phyloP scores from a whole-genome alignment of 2,113 vertebrate species.

The Dissostichus mawsoni region DNA sequence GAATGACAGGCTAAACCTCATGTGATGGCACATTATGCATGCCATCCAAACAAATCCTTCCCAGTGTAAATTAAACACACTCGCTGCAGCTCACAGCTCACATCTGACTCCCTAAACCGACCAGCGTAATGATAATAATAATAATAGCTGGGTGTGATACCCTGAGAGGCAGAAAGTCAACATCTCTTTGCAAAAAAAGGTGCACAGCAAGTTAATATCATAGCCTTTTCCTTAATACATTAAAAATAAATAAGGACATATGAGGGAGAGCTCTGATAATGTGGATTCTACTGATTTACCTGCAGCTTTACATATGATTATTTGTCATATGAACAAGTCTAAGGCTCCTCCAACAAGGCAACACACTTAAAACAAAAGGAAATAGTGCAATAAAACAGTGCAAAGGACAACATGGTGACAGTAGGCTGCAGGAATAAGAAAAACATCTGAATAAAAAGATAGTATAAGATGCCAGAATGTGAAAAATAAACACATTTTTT shows the following conservation, averaged over 20 bases:
- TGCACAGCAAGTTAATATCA: slow-evolving; percentile 15
- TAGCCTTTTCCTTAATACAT: background rate
- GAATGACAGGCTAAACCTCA: slow-evolving; percentile 73
- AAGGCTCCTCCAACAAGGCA: too few species aligned
- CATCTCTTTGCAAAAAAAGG: slow-evolving; percentile 8
- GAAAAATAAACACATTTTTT: too few species aligned
- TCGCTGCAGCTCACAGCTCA: slow-evolving; percentile 55
- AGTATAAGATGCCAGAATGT: too few species aligned
- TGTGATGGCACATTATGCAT: slow-evolving; percentile 79
- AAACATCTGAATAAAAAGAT: too few species aligned
- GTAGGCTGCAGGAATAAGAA: too few species aligned
- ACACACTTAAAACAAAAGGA: too few species aligned
- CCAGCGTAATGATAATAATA: slow-evolving; percentile 60
- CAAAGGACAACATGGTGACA: too few species aligned
- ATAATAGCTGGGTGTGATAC: slow-evolving; percentile 45
- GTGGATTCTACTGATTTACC: background rate
- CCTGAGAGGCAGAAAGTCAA: slow-evolving; percentile 32
- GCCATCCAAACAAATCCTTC: slow-evolving; percentile 79
- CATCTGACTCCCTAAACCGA: slow-evolving; percentile 71
- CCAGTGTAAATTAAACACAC: slow-evolving; percentile 77
- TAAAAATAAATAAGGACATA: background rate
- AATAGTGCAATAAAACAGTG: too few species aligned
- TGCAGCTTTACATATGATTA: too few species aligned
- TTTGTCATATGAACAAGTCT: too few species aligned
- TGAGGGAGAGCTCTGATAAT: background rate